Conservation (phyloP, 2,888 invertebrate species). For the Neoitamus cyanurus region DNA sequence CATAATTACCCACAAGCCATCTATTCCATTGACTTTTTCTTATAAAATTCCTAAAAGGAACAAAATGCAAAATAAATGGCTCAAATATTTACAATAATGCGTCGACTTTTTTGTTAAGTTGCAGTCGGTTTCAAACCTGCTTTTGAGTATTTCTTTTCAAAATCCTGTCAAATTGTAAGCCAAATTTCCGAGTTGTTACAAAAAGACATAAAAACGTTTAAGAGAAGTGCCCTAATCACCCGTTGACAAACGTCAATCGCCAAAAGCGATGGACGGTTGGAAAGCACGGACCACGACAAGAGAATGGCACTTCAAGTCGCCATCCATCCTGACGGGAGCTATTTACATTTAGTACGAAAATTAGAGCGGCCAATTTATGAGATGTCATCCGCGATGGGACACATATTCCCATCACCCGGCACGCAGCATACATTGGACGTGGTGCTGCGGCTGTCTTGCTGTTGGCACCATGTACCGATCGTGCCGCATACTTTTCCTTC, state of each 20-base stretch:
- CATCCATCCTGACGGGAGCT: not conserved
- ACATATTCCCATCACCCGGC: not conserved
- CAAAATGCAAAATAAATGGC: too few relatives aligned
- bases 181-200: not conserved
- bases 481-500: not conserved
- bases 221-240: not conserved
- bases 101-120: too few relatives aligned
- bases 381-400: not conserved
- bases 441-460: not conserved
- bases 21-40: too few relatives aligned
- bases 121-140: too few relatives aligned
- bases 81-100: too few relatives aligned
- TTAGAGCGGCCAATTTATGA: not conserved
- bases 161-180: not conserved
- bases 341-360: not conserved
- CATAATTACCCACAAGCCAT: too few relatives aligned
- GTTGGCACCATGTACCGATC: not conserved
- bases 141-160: not conserved
- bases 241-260: not conserved
- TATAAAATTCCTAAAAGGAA: too few relatives aligned
- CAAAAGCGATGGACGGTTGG: not conserved
- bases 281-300: not conserved
- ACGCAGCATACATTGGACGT: not conserved
- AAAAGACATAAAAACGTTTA: not conserved
- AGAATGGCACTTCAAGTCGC: not conserved